Conservation (phyloP, 1,140 invertebrate species). For the Drosophila dunni region DNA sequence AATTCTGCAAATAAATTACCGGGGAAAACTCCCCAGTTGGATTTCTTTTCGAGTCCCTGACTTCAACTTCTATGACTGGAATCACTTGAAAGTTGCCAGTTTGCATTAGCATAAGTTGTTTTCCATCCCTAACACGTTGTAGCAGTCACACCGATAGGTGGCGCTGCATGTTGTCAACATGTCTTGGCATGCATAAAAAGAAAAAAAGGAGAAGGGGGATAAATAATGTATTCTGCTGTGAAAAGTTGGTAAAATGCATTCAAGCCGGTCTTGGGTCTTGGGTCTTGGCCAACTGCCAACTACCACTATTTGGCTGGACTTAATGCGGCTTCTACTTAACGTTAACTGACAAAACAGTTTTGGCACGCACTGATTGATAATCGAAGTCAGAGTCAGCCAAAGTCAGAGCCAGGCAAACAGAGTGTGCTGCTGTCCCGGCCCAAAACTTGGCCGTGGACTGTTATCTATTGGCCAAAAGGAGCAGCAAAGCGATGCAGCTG, state of each 20-base stretch:
- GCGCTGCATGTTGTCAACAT: slow-evolving; percentile 64
- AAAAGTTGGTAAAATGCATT: slow-evolving; percentile 14
- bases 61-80: no score
- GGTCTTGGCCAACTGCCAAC: slow-evolving; percentile 6
- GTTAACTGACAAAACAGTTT: slow-evolving; percentile 76
- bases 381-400: slow-evolving; percentile 52
- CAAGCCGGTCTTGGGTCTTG: slow-evolving; percentile 54
- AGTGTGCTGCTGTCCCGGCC: background rate
- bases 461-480: slow-evolving; percentile 28
- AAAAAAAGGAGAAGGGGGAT: no score
- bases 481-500: slow-evolving; percentile 30
- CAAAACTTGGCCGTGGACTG: background rate
- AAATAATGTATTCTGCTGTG: slow-evolving; percentile 51
- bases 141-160: slow-evolving; percentile 54
- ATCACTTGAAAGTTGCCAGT: background rate
- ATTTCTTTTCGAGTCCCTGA: no score
- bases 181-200: slow-evolving; percentile 41
- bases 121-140: slow-evolving; percentile 62
- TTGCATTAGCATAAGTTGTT: slow-evolving; percentile 33
- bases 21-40: no score
- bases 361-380: slow-evolving; percentile 82
- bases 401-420: background rate
- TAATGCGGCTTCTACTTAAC: slow-evolving; percentile 77
- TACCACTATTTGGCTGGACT: slow-evolving; percentile 46
- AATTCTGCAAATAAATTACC: no score